Base-by-base conservation (phyloP, 2,113 vertebrate genomes). In the Lepus americanus region DNA sequence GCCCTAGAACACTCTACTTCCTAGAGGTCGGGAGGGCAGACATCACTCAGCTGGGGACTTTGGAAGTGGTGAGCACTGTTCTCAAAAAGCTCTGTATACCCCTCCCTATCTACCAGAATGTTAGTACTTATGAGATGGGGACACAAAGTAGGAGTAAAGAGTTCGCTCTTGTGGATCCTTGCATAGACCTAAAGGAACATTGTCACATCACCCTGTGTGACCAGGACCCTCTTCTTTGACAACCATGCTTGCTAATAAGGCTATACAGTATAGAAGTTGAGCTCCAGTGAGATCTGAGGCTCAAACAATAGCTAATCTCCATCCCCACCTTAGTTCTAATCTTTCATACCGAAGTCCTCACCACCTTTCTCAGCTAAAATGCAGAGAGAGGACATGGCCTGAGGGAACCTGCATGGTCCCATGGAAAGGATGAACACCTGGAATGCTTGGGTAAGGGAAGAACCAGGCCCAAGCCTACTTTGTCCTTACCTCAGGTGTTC, bases 401-500 rank as follows among this genome's bases (percentile, higher is more conserved):
- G 51, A 80, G 73, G 33, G 33, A 91, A 94, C 6, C 27, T 29
- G 0, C 69, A 59, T 29, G 63, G 29, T 81, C 73, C 31, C 55
- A 39, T 1, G 33, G 67, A 92, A 92, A 89, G 44, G n/a, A 83
- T 3, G 16, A 31, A 44, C 22, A 14, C 36, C 69, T 79, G 33
- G 89, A 81, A 53, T 44, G 19, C 76, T 88, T 44, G 44, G 44
- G 0, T 39, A 44, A 67, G 63, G 39, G 23, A 67, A 89, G 22
- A 89, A 72, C 33, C 49, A 94, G 55, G 61, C 17, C 39, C 0
- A 5, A 86, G 44, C 39, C 86, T 83, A 17, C 20, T 7, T 70
- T 95, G 36, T 95, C 77, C 70, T 88, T 9, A 10, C 39, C 22
- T 84, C 93, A 97, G 97, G 67, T 96, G 80, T 92, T 97, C 97